phyloP scores from a whole-genome alignment of 1,140 invertebrate species.

The Aporrectodea caliginosa region DNA sequence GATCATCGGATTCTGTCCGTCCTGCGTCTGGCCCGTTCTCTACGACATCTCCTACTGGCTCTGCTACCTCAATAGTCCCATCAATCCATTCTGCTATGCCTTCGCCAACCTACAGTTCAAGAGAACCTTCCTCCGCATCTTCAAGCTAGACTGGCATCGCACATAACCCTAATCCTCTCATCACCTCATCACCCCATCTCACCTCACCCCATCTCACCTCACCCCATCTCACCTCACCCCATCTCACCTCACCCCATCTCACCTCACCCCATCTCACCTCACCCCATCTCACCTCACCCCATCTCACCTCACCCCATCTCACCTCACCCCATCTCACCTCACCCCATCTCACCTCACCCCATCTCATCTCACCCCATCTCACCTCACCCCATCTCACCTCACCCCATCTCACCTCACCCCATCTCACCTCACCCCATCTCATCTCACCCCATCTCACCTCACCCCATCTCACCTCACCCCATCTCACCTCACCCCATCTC shows the following conservation, averaged over 20 bases:
- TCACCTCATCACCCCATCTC: not conserved
- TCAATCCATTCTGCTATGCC: slow-evolving; percentile 98
- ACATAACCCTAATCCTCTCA: not conserved
- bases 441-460: no score
- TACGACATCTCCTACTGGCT: slow-evolving; percentile 99
- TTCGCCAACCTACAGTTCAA: slow-evolving; percentile 99
- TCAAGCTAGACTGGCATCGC: slow-evolving; percentile 49
- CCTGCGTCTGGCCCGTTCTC: slow-evolving; percentile 69
- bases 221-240: not conserved
- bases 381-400: no score
- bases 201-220: not conserved
- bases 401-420: no score
- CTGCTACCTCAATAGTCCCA: slow-evolving; percentile 91
- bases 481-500: no score
- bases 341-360: not conserved
- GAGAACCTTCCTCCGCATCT: slow-evolving; percentile 74
- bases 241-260: no score
- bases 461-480: no score
- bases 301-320: not conserved
- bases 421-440: no score
- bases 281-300: no score
- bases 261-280: no score
- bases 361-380: no score
- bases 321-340: not conserved
- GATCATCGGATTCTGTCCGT: slow-evolving; percentile 78